Evolutionary conservation across 2,888 invertebrate species (phyloP), one percentile per base, ranked within the genome.

Genomic region (Drosophila antonietae): DNA sequence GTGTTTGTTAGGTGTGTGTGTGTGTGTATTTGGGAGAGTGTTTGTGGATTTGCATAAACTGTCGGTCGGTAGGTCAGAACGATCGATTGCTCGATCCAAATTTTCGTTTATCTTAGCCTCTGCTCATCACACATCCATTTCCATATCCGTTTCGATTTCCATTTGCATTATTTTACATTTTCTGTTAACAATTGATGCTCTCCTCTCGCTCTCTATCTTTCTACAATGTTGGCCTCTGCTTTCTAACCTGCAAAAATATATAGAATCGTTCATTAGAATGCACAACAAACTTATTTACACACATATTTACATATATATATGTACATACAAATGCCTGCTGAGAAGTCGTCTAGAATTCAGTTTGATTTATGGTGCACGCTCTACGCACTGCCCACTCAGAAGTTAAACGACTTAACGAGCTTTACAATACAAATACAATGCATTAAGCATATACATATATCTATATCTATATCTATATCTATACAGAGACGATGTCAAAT

Each of bases 11-110:
- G 28, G 28, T 14, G 37, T 37, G 37, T 18, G n/a, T 10, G n/a
- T 66, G 56, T 35, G 61, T 62, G 18, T 52, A 12, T 33, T 10
- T 51, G n/a, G 18, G 10, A 23, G 20, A 52, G 35, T 57, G 28
- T 51, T 64, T 72, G 69, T 59, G 73, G 58, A 49, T 68, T 59
- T 58, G 69, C 65, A 65, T 78, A 68, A 78, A 78, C 85, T 70
- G 75, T 72, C 71, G 57, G 65, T 81, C 81, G 83, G 77, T 80
- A 73, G 81, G 81, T 73, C 67, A 78, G 62, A 66, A 68, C 65
- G 66, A 80, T 79, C 78, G 71, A 75, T 66, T 31, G 1, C 60
- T 66, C 72, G 80, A 78, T 80, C 76, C 65, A 65, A 63, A 58
- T 66, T 67, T 67, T 66, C 52, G 49, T 44, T 66, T 47, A 33